These are phyloP conservation scores for Operophtera brumata DNA, from an alignment of 2,888 invertebrate species.

Conservation along the genomic window DNA sequence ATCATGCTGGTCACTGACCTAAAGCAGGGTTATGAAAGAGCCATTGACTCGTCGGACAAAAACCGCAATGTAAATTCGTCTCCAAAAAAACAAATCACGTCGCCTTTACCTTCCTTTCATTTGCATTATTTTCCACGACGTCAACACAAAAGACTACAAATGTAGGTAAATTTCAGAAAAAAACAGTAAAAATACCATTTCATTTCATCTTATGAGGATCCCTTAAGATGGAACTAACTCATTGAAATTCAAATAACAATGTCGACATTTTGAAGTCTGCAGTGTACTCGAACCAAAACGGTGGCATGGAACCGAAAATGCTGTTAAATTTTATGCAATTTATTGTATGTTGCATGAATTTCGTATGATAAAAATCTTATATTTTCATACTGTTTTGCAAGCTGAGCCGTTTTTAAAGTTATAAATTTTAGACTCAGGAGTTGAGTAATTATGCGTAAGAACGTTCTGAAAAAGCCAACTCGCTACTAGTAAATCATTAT, in stretches of 20 bases:
- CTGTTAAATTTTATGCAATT: not conserved
- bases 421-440: too few species aligned
- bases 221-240: not conserved
- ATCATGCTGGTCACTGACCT: too few species aligned
- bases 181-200: conserved; percentile 15
- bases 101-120: conserved; percentile 17
- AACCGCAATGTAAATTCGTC: conserved; percentile 11
- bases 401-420: too few species aligned
- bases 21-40: too few species aligned
- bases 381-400: too few species aligned
- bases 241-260: conserved; percentile 13
- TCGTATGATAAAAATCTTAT: too few species aligned
- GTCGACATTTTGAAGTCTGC: not conserved
- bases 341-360: not conserved
- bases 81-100: conserved; percentile 18
- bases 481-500: too few species aligned
- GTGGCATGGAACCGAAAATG: not conserved
- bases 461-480: too few species aligned
- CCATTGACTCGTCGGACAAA: too few species aligned
- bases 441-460: too few species aligned
- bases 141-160: conserved; percentile 14
- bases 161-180: too few species aligned
- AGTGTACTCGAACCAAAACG: not conserved
- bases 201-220: too few species aligned
- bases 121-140: conserved; percentile 19